phyloP scores from a whole-genome alignment of 2,888 invertebrate species.

The Lasioglossum lativentre region DNA sequence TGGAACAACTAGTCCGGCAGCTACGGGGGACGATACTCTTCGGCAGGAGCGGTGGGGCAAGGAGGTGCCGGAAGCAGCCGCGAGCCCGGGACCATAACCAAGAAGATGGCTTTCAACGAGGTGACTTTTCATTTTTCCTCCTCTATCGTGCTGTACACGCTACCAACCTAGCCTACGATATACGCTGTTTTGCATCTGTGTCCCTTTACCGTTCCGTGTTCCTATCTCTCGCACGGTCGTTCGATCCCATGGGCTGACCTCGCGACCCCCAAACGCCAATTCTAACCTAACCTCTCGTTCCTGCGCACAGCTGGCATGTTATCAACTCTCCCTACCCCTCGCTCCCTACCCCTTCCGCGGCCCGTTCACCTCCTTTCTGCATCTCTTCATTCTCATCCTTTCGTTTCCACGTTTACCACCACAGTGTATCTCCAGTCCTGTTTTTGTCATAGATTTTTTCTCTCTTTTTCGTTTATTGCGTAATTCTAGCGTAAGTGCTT shows the following conservation, averaged over 20 bases:
- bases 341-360: constrained; percentile 17
- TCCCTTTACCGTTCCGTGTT: background rate
- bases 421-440: background rate
- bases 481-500: background rate
- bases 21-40: constrained; percentile 63
- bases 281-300: constrained; percentile 79
- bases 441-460: background rate
- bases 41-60: constrained; percentile 80
- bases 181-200: background rate
- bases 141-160: background rate
- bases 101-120: constrained; percentile 91
- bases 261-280: constrained; percentile 77
- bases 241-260: constrained; percentile 75
- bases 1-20: constrained; percentile 67
- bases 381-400: constrained; percentile 44
- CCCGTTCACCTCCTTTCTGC: constrained; percentile 22
- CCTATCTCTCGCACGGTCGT: constrained; percentile 47
- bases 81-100: constrained; percentile 82
- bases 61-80: constrained; percentile 82
- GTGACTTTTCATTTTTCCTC: constrained; percentile 84
- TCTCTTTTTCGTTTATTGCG: background rate
- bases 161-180: background rate
- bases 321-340: constrained; percentile 72
- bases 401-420: background rate
- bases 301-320: constrained; percentile 81